Base-by-base conservation (phyloP, 2,797 vertebrate genomes). In the Pterois miles region DNA sequence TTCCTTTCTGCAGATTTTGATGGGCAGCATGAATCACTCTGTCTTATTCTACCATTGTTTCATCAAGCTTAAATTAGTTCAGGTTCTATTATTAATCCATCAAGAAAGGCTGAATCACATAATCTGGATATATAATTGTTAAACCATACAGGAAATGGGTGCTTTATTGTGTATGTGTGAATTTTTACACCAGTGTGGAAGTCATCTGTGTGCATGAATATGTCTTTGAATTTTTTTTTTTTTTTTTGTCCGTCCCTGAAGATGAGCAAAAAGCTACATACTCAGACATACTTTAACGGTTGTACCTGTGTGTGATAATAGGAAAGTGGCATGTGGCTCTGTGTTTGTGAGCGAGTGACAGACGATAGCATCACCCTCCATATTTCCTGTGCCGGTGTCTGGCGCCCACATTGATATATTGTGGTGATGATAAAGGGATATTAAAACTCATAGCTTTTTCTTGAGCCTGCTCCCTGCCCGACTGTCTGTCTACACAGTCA, bases 321-420 rank as follows among this genome's bases (percentile, higher is more conserved):
- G 65, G 60, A 58, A 78, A 62, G 48, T 71, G 66, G 18, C 62
- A 36, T 23, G 40, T 50, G 53, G 12, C 18, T 76, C 12, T 57
- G 50, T 57, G 31, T 65, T 40, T 74, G 58, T 53, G 62, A 62
- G 70, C 10, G 20, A 22, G 74, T 71, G 87, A 88, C 85, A 78
- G 83, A 72, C 36, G 83, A 93, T 92, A 86, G 69, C 78, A 90
- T 89, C 91, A 72, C 69, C 76, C 56, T 81, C 65, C 65, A 76
- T 88, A 89, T 92, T 89, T 93, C 89, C 90, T 92, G 83, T 87
- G 80, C 79, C 71, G 56, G 74, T 34, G 81, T 86, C 85, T 87
- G 89, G 80, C 76, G 64, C 84, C 81, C 72, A 77, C 82, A 78
- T 60, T 33, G 89, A 88, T 72, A 79, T 90, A 88, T 86, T 86